These are phyloP conservation scores for Lontra canadensis DNA, from an alignment of 2,113 vertebrate species.

Conservation along the genomic window DNA sequence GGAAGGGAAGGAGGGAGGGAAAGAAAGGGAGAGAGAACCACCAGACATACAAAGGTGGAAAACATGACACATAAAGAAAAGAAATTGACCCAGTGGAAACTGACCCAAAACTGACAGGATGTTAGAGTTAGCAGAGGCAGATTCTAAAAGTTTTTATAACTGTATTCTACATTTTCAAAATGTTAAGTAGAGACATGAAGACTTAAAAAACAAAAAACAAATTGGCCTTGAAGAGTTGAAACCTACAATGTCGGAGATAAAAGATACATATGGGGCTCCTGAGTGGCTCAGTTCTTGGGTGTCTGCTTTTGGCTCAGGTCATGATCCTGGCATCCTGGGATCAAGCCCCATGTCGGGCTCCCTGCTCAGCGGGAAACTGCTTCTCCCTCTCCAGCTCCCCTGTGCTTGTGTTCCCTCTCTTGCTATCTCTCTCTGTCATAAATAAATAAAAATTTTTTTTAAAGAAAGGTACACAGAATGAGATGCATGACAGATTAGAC, in stretches of 20 bases:
- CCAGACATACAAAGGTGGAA: background rate
- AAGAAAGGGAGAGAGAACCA: background rate
- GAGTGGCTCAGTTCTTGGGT: no score
- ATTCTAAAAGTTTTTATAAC: background rate
- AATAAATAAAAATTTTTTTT: no score
- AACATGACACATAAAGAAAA: background rate
- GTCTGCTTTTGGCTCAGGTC: no score
- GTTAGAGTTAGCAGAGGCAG: background rate
- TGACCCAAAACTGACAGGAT: background rate
- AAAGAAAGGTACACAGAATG: background rate
- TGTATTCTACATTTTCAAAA: background rate
- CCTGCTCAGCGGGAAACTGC: no score
- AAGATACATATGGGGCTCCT: no score
- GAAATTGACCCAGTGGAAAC: background rate
- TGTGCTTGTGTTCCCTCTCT: no score
- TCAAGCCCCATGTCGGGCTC: no score
- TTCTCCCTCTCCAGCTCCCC: no score
- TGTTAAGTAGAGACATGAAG: background rate
- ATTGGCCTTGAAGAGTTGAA: background rate
- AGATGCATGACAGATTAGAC: background rate
- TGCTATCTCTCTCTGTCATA: no score
- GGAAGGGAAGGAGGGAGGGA: fast-evolving
- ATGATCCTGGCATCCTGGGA: no score
- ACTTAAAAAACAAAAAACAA: background rate
- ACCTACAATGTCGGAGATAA: background rate